Conservation (phyloP, 2,888 invertebrate species). For the Stenichneumon culpator region DNA sequence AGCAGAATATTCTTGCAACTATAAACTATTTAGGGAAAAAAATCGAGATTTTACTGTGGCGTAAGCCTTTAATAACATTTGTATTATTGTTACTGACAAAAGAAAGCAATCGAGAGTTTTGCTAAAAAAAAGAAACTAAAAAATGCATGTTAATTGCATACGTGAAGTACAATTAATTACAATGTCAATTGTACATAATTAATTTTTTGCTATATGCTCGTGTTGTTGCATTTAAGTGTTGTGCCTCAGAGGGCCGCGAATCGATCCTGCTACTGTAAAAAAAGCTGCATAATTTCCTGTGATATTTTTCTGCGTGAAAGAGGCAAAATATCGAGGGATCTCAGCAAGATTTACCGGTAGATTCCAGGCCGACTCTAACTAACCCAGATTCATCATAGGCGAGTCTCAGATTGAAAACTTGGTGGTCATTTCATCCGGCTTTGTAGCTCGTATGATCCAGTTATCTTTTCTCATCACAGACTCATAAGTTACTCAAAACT, state of each 20-base stretch:
- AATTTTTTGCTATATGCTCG: too few species aligned
- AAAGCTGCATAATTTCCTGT: constrained; percentile 33
- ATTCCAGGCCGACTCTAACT: constrained; percentile 79
- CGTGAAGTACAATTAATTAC: too few species aligned
- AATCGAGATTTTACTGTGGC: too few species aligned
- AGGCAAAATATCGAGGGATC: constrained; percentile 35
- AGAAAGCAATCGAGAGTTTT: not conserved
- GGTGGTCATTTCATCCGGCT: constrained; percentile 76
- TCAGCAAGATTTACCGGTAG: constrained; percentile 43
- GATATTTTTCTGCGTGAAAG: constrained; percentile 32
- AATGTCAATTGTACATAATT: too few species aligned
- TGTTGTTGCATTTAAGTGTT: not conserved
- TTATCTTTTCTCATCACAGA: constrained; percentile 80
- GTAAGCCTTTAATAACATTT: not conserved
- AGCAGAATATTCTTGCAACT: too few species aligned
- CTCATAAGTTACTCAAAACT: constrained; percentile 64
- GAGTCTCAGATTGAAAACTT: constrained; percentile 85
- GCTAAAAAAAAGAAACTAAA: too few species aligned
- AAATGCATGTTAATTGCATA: too few species aligned
- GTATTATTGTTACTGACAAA: not conserved
- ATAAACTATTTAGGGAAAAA: too few species aligned
- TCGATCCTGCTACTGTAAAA: constrained; percentile 65
- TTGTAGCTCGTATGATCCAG: constrained; percentile 69
- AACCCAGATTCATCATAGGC: constrained; percentile 82
- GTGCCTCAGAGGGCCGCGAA: constrained; percentile 83